Base-by-base conservation (phyloP, 2,888 invertebrate species). In the Anaspis maculata region DNA sequence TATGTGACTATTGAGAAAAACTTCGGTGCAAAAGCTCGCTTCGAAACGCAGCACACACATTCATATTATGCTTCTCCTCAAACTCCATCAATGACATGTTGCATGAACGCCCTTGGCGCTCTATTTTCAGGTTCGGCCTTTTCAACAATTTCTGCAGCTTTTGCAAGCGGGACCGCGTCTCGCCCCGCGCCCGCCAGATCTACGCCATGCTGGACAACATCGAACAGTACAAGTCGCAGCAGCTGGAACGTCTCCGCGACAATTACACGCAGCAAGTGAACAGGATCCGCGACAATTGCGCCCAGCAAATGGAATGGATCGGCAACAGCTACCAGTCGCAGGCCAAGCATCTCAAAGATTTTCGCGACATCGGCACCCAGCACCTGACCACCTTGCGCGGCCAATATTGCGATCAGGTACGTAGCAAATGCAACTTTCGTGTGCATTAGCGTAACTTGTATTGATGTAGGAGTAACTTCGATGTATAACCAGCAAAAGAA, bases 231-330 rank as follows among this genome's bases (percentile, higher is more conserved):
- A 90, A 90, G 66, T 82, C 81, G 40, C 86, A 83, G 59, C 91
- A 92, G 57, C 68, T 94, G 54, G 91, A 92, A 52, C 79, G 82
- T 52, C 69, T 95, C 40, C 72, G 90, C 15, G 92, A 94, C 61
- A 92, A 94, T 67, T 95, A 95, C 63, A 82, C 88, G 29, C 79
- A 81, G 62, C 92, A 94, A 74, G 89, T 92, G 49, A 83, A 84
- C 63, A 76, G 87, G 45, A 91, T 95, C 53, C 84, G 87, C 57
- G 92, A 94, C 57, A 94, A 95, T 59, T 95, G 94, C 61, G 78
- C 83, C 14, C 87, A 87, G 60, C 94, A 94, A 69, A 84, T 92
- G 69, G 94, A 94, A 55, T 88, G 88, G 80, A 87, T 95, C 46
- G 83, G 91, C 56, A 86, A 79, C 58, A 92, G 90, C 61, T 95